Percentiles rank a stretch among this genome's conserved stretches.
Conservation (phyloP, 2,797 vertebrate genomes). For the Catamblyrhynchus diadema region DNA sequence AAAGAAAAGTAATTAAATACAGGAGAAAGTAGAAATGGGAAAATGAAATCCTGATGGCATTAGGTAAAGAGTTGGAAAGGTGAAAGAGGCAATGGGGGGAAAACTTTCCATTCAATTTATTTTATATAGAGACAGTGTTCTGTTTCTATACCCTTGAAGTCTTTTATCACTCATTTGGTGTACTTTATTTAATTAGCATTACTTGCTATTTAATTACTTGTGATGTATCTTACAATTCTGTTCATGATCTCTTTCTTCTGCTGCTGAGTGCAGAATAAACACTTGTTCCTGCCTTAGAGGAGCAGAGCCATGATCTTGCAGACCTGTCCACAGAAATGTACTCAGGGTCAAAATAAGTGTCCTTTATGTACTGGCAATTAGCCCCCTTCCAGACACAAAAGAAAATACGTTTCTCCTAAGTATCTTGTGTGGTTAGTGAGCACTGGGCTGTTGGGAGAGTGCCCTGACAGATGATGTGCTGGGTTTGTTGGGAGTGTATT, state of each 20-base stretch:
- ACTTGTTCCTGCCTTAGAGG: not conserved
- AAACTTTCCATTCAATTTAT: not conserved
- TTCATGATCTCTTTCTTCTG: not conserved
- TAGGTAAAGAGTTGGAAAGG: not conserved
- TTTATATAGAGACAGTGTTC: not conserved
- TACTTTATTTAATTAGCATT: not conserved
- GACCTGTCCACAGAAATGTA: not conserved
- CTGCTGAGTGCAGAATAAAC: not conserved
- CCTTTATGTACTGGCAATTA: not conserved
- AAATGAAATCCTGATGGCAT: constrained; percentile 26
- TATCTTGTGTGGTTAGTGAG: not conserved
- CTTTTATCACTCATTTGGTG: not conserved
- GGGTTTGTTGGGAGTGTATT: not conserved
- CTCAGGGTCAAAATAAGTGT: not conserved
- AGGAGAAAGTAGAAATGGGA: not conserved
- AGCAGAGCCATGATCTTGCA: not conserved
- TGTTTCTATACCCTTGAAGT: not conserved
- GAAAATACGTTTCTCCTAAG: not conserved
- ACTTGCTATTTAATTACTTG: not conserved
- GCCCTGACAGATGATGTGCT: not conserved
- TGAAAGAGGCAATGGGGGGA: not conserved
- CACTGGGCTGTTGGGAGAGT: not conserved
- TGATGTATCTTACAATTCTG: not conserved
- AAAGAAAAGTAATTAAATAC: not conserved
- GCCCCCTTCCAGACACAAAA: not conserved